phyloP scores from a whole-genome alignment of 2,113 vertebrate genomes.

The Sminthopsis crassicaudata region DNA sequence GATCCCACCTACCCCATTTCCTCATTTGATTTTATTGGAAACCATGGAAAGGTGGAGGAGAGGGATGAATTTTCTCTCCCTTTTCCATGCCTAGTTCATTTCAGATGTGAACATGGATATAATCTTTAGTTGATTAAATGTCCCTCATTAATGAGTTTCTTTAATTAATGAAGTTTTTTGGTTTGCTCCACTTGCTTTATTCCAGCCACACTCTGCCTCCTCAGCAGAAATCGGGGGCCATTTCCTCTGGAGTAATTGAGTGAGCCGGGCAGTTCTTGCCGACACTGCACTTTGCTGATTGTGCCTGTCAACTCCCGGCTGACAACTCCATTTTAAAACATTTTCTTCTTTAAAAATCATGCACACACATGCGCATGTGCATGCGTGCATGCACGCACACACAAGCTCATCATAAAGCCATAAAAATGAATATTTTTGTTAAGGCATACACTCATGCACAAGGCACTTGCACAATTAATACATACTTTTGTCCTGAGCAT shows the following conservation, averaged over 20 bases:
- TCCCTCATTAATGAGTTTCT: conserved; percentile 87
- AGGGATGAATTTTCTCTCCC: not conserved
- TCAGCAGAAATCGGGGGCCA: conserved; percentile 86
- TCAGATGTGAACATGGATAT: conserved; percentile 72
- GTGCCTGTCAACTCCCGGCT: conserved; percentile 80
- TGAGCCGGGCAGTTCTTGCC: conserved; percentile 81
- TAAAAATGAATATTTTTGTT: not conserved
- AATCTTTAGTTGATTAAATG: conserved; percentile 86
- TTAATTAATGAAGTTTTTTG: conserved; percentile 88
- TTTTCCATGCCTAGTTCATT: conserved; percentile 43
- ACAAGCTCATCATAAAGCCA: not conserved
- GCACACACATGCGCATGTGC: not conserved
- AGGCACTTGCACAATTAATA: too few species aligned
- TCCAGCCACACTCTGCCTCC: conserved; percentile 83
- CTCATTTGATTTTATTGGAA: not conserved
- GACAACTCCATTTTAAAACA: conserved; percentile 79
- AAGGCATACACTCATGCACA: not conserved
- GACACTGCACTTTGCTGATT: conserved; percentile 83
- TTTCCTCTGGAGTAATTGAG: conserved; percentile 82
- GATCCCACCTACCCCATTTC: not conserved
- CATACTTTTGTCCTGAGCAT: not conserved
- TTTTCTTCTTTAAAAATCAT: conserved; percentile 65
- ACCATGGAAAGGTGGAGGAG: not conserved
- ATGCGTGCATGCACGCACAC: not conserved
- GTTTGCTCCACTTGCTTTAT: conserved; percentile 85